These are phyloP conservation scores for Dipodomys merriami DNA, from an alignment of 2,113 vertebrate genomes.

Conservation along the genomic window DNA sequence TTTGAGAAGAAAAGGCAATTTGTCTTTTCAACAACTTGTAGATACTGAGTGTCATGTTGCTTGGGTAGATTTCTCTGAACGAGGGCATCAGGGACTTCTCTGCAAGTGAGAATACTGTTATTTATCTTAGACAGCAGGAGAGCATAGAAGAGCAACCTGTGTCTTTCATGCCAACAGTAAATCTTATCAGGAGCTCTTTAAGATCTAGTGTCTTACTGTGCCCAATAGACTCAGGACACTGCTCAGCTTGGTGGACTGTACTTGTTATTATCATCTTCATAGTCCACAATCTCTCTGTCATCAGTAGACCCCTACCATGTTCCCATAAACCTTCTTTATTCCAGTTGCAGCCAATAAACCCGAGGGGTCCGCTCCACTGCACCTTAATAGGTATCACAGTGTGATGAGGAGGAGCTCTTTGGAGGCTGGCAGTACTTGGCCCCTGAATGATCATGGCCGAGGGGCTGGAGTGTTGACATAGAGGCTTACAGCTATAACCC, in stretches of 20 bases:
- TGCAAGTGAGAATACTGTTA: not conserved
- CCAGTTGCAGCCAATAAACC: not conserved
- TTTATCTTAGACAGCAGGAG: not conserved
- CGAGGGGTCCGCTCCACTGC: no score
- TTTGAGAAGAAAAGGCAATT: not conserved
- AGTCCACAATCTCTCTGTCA: rapidly evolving
- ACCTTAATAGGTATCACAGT: no score
- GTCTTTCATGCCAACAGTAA: not conserved
- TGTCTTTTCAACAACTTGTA: not conserved
- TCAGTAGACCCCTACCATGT: not conserved
- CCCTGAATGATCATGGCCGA: no score
- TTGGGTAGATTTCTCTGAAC: not conserved
- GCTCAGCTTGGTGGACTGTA: not conserved
- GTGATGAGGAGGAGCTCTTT: no score
- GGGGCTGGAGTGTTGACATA: no score
- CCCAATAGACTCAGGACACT: not conserved
- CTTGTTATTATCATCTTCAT: not conserved
- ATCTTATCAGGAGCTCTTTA: not conserved
- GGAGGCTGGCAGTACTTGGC: no score
- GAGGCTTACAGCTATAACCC: no score
- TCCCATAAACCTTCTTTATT: not conserved
- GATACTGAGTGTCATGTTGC: rapidly evolving
- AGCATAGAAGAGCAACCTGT: not conserved
- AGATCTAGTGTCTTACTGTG: not conserved
- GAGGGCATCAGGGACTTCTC: not conserved